Evolutionary conservation across 2,113 vertebrate species (phyloP).

Genomic region (Chloroceryle aenea): DNA sequence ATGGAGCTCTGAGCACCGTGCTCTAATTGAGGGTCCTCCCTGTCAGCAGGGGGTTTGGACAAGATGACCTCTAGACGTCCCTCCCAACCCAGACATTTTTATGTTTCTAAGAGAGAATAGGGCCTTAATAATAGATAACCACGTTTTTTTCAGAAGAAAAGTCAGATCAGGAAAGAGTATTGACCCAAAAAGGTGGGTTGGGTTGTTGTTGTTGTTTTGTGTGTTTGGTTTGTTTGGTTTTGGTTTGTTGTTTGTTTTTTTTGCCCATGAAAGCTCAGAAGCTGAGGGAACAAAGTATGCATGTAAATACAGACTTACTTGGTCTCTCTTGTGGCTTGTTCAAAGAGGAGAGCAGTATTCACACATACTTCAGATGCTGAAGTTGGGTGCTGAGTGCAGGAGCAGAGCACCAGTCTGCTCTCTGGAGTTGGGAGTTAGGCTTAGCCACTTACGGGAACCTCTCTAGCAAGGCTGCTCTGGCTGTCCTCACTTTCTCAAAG

Average conservation of each 20-base stretch:
- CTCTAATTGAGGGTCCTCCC: too few relatives aligned
- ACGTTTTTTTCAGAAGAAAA: not conserved
- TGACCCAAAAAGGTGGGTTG: not conserved
- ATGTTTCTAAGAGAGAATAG: not conserved
- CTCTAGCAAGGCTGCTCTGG: not conserved
- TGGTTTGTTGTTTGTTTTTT: too few relatives aligned
- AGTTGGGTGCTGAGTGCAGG: not conserved
- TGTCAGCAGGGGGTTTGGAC: too few relatives aligned
- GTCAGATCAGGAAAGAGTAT: not conserved
- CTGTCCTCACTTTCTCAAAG: not conserved
- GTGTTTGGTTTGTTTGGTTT: too few relatives aligned
- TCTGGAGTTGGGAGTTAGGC: not conserved
- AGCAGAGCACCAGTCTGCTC: not conserved
- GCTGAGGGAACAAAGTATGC: not conserved
- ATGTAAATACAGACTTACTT: not conserved
- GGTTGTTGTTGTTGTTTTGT: too few relatives aligned
- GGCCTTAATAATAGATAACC: not conserved
- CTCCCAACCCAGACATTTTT: too few relatives aligned
- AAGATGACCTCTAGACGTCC: too few relatives aligned
- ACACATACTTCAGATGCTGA: not conserved
- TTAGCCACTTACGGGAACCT: not conserved
- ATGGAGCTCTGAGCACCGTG: too few relatives aligned
- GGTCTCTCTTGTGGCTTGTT: not conserved
- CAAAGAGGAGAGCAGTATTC: not conserved
- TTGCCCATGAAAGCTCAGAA: fast-evolving